Evolutionary conservation across 1,140 invertebrate species (phyloP).

Genomic region (Drusus annulatus): DNA sequence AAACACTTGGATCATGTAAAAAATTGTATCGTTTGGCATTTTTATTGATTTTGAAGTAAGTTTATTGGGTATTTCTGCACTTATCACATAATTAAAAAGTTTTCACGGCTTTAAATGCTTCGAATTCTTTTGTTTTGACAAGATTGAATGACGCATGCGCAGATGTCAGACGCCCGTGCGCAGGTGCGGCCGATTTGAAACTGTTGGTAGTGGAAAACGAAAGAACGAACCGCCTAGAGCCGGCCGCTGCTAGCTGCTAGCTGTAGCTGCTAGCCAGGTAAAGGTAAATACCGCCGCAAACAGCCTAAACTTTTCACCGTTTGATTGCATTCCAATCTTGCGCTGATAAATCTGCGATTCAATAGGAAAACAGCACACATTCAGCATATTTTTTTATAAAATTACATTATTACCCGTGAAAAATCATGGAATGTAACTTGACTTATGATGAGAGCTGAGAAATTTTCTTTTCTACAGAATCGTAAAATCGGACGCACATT

Average conservation of each 20-base stretch:
- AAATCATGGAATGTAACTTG: too few species aligned
- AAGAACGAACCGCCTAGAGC: too few species aligned
- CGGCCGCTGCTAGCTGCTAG: too few species aligned
- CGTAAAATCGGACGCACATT: too few species aligned
- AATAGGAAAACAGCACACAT: background rate
- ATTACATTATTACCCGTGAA: too few species aligned
- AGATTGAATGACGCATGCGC: background rate
- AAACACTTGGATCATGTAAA: background rate
- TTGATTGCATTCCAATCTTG: constrained; percentile 32
- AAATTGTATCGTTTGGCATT: background rate
- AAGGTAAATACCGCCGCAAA: constrained; percentile 1
- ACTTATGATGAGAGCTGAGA: too few species aligned
- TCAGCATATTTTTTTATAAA: too few species aligned
- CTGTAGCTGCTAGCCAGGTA: background rate
- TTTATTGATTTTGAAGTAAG: background rate
- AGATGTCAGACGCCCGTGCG: constrained; percentile 3
- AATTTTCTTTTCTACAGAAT: too few species aligned
- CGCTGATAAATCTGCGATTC: constrained; percentile 8
- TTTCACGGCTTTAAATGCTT: constrained; percentile 26
- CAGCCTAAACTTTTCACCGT: constrained; percentile 25
- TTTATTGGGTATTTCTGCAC: background rate
- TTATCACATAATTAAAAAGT: constrained; percentile 5
- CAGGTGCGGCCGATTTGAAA: constrained; percentile 32
- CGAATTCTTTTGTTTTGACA: constrained; percentile 36
- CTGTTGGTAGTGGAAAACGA: background rate